Base-by-base conservation (phyloP, 2,113 vertebrate genomes). In the Gobiocypris rarus region DNA sequence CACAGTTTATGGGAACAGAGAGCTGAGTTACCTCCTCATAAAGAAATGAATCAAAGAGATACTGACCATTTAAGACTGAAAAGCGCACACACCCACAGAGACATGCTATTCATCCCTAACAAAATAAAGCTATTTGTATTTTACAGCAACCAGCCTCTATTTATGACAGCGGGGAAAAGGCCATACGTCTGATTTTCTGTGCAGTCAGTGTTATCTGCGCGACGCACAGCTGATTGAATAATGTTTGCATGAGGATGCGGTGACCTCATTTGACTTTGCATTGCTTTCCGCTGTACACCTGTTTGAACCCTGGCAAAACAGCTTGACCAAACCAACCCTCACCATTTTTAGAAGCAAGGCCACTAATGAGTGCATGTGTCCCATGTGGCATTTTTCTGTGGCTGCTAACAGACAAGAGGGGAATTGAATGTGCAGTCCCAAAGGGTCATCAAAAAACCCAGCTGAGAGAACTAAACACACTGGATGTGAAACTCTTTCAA, bases 321-420 rank as follows among this genome's bases (percentile, higher is more conserved):
- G 86, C 73, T 9, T 2, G 8, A 5, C n/a, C 14, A 83, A 82
- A 70, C 85, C 81, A 87, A 76, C 85, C 89, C 83, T 81, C 84
- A 89, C 85, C 87, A 85, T 89, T 92, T 89, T 92, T 93, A 93
- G 91, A 81, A 88, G 73, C 38, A 54, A 5, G 1, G 78, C 93
- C 91, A 41, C 91, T 91, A 93, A 93, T 88, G 91, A 87, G 90
- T 91, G 88, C 17, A 54, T 83, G 76, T 90, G 81, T 71, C 81
- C 89, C 71, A 52, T 59, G 58, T 83, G 85, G 84, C 83, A 73
- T 70, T 88, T 86, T 84, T 89, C 56, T 85, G 83, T 50, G 74
- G 67, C 82, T 24, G 0, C 83, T 82, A 65, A 88, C 75, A 88
- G 81, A 87, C 83, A 38, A 81, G 75, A 74, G 19, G 43, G 61